Evolutionary conservation across 2,113 vertebrate genomes (phyloP).

Genomic region (Carassius auratus): DNA sequence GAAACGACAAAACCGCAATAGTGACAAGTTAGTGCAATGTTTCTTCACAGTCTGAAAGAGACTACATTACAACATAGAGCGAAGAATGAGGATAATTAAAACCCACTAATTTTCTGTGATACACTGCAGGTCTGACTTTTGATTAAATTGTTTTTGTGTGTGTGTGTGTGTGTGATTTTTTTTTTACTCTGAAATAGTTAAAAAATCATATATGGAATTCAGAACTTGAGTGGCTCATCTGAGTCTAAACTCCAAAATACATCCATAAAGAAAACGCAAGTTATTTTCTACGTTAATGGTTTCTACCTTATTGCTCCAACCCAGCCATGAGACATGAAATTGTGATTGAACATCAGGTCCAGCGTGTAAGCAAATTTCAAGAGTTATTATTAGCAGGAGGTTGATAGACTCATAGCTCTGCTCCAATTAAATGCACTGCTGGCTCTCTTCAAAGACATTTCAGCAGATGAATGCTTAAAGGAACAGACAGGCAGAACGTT

Average conservation of each 20-base stretch:
- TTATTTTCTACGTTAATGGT: not conserved
- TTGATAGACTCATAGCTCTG: slow-evolving; percentile 71
- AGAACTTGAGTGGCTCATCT: not conserved
- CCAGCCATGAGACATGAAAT: not conserved
- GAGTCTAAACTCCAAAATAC: not conserved
- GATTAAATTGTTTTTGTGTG: no score
- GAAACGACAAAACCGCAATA: not conserved
- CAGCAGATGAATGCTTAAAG: slow-evolving; percentile 72
- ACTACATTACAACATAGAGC: not conserved
- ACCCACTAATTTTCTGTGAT: not conserved
- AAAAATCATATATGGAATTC: not conserved
- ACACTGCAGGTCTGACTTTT: not conserved
- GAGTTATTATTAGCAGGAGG: slow-evolving; percentile 47
- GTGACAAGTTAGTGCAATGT: not conserved
- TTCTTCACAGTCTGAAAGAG: no score
- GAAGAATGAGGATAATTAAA: not conserved
- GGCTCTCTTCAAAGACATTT: slow-evolving; percentile 73
- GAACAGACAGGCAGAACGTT: slow-evolving; percentile 71
- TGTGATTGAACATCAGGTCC: slow-evolving; percentile 11
- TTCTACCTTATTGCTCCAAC: not conserved
- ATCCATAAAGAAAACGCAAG: not conserved
- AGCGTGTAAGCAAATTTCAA: slow-evolving; percentile 35
- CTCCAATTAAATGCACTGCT: slow-evolving; percentile 75
- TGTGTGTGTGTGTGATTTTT: no score
- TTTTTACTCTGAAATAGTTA: not conserved